Percentiles rank a stretch among this genome's conserved stretches.
These are phyloP conservation scores for Camponotus fellah DNA, from an alignment of 2,888 invertebrate species.

Conservation along the genomic window DNA sequence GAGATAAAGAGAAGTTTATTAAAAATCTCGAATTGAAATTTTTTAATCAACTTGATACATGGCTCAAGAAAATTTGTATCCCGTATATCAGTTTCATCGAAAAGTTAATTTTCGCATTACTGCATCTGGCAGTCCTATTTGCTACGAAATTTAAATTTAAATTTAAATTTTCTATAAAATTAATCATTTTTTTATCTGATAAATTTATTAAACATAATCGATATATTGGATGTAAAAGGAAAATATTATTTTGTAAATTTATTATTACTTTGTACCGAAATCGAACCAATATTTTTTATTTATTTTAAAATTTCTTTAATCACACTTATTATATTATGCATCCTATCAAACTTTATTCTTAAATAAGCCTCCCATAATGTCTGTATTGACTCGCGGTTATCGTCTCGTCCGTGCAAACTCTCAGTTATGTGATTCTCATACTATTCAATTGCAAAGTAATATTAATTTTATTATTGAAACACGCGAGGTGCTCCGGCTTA, in stretches of 20 bases:
- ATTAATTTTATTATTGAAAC: conserved; percentile 3
- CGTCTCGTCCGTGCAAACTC: conserved; percentile 24
- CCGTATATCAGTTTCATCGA: too few relatives aligned
- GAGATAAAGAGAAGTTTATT: too few relatives aligned
- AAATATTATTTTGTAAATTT: conserved; percentile 3
- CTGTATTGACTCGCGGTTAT: not conserved
- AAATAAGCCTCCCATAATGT: conserved; percentile 32
- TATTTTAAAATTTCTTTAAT: not conserved
- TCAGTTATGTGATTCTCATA: conserved; percentile 56
- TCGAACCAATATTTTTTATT: not conserved
- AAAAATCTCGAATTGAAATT: too few relatives aligned
- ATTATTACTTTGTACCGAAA: too few relatives aligned
- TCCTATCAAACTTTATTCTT: conserved; percentile 9
- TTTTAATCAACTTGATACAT: too few relatives aligned
- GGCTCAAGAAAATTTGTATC: too few relatives aligned
- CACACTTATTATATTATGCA: not conserved
- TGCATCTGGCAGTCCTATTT: too few relatives aligned
- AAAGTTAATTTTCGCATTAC: too few relatives aligned
- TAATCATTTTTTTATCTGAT: not conserved
- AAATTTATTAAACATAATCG: not conserved
- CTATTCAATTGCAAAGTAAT: conserved; percentile 26
- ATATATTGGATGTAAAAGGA: not conserved
- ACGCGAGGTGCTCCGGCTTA: not conserved
- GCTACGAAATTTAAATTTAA: too few relatives aligned
- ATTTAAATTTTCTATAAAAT: not conserved